A percentile compares a stretch with the other conserved stretches of the same genome.
Evolutionary conservation across 2,888 invertebrate genomes (phyloP).

Genomic region (Congeria kusceri): DNA sequence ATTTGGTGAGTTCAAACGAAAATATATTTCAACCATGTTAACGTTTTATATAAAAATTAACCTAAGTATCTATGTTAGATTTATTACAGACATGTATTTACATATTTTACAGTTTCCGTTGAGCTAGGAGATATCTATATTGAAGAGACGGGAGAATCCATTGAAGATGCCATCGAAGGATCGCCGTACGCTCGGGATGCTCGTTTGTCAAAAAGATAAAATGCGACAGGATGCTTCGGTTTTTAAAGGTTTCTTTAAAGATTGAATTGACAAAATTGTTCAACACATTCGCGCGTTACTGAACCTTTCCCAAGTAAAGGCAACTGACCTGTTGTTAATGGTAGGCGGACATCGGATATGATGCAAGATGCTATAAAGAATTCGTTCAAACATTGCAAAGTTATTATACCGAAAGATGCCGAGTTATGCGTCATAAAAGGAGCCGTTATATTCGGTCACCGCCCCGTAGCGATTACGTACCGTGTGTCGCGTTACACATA

Average conservation of each 20-base stretch:
- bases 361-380: slow-evolving; percentile 57
- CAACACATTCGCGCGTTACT: slow-evolving; percentile 55
- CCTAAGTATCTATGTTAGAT: no score
- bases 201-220: slow-evolving; percentile 58
- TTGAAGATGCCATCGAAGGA: slow-evolving; percentile 44
- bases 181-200: slow-evolving; percentile 40
- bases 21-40: no score
- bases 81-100: no score
- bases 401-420: slow-evolving; percentile 62
- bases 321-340: slow-evolving; percentile 59
- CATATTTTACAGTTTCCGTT: slow-evolving; percentile 24
- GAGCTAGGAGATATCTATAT: slow-evolving; percentile 33
- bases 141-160: slow-evolving; percentile 28
- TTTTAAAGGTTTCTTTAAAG: slow-evolving; percentile 56
- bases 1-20: no score
- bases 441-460: slow-evolving; percentile 65
- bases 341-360: slow-evolving; percentile 64
- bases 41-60: no score
- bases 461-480: slow-evolving; percentile 53
- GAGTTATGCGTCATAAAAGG: slow-evolving; percentile 64
- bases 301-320: slow-evolving; percentile 29
- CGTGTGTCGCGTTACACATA: slow-evolving; percentile 55
- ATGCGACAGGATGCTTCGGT: slow-evolving; percentile 62
- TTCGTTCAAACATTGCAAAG: slow-evolving; percentile 39
- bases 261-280: slow-evolving; percentile 49